These are phyloP conservation scores for Agonopterix arenella DNA, from an alignment of 2,888 invertebrate species.

Conservation along the genomic window DNA sequence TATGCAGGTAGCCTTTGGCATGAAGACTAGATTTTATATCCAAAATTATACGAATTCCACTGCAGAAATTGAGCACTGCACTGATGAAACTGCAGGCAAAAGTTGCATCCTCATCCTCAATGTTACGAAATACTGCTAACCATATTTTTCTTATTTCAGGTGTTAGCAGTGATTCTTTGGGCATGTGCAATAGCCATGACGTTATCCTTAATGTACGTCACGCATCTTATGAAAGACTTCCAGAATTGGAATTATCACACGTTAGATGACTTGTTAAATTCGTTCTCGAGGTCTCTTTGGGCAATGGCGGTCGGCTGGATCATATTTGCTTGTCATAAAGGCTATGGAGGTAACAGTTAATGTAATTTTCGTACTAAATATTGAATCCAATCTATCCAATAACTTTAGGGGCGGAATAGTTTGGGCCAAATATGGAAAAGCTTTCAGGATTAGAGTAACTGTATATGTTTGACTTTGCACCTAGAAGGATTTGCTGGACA, in stretches of 20 bases:
- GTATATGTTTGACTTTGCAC: too few relatives aligned
- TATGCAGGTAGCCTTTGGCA: too few relatives aligned
- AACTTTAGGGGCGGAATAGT: background rate
- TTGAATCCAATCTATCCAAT: too few relatives aligned
- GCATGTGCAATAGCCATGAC: constrained; percentile 4
- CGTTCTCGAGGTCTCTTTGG: constrained; percentile 39
- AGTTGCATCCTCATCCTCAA: too few relatives aligned
- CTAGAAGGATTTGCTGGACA: too few relatives aligned
- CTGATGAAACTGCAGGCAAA: too few relatives aligned
- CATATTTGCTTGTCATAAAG: constrained; percentile 39
- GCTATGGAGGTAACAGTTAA: constrained; percentile 31
- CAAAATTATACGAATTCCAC: too few relatives aligned
- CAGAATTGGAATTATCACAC: constrained; percentile 15
- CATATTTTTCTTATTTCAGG: constrained; percentile 8
- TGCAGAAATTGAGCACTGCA: too few relatives aligned
- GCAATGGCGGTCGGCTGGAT: constrained; percentile 38
- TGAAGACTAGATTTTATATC: too few relatives aligned
- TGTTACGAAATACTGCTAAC: background rate
- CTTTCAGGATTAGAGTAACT: background rate
- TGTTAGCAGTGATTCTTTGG: constrained; percentile 8
- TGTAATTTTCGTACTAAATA: background rate
- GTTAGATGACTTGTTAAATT: constrained; percentile 21
- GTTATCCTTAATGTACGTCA: constrained; percentile 4
- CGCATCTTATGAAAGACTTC: constrained; percentile 10
- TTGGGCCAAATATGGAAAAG: background rate